A percentile compares a stretch with the other conserved stretches of the same genome.
phyloP scores from a whole-genome alignment of 2,797 vertebrate genomes.

The Cyprinodon diabolis region DNA sequence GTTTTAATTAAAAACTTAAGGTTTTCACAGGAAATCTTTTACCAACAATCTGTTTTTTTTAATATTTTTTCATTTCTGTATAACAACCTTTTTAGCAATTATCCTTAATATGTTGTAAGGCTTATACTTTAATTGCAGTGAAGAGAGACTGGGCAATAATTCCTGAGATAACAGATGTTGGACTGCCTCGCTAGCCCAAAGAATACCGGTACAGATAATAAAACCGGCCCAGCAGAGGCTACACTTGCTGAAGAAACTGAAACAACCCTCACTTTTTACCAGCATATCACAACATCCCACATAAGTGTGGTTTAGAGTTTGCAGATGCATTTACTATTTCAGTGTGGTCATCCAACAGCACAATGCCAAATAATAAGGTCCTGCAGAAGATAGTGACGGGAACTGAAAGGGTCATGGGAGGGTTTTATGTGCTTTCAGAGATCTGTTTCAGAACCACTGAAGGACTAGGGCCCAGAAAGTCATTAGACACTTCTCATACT shows the following conservation, averaged over 20 bases:
- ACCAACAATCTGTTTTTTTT: not conserved
- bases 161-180: not conserved
- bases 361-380: not conserved
- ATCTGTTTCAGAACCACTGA: not conserved
- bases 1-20: not conserved
- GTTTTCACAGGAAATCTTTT: not conserved
- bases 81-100: not conserved
- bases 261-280: not conserved
- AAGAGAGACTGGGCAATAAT: not conserved
- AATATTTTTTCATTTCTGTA: not conserved
- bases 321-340: not conserved
- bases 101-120: too few species aligned
- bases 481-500: not conserved
- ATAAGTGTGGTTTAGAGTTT: not conserved
- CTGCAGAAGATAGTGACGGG: not conserved
- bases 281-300: not conserved
- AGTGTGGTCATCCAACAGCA: not conserved
- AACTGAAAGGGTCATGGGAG: too few species aligned
- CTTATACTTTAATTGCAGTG: too few species aligned
- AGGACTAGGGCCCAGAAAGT: not conserved
- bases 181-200: not conserved
- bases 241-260: not conserved
- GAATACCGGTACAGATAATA: not conserved
- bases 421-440: not conserved
- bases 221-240: not conserved